Conservation (phyloP, 2,888 invertebrate genomes). For the Axea sp. region DNA sequence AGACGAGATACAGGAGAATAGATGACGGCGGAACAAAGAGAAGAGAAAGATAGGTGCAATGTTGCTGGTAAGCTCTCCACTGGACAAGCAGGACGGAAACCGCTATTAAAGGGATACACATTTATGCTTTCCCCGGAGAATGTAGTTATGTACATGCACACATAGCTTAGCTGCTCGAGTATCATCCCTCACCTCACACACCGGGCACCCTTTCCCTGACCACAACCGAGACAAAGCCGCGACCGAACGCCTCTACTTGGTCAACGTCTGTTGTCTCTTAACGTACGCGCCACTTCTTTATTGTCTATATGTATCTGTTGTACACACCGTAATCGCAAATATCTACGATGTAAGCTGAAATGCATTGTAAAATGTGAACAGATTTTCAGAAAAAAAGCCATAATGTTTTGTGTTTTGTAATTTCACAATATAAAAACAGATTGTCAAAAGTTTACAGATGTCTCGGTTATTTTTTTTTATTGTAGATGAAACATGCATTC, state of each 20-base stretch:
- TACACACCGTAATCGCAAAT: constrained; percentile 53
- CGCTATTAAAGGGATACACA: constrained; percentile 70
- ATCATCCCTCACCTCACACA: constrained; percentile 41
- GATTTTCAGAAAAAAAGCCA: constrained; percentile 20
- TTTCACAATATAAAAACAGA: too few species aligned
- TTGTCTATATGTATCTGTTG: constrained; percentile 49
- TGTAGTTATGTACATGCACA: constrained; percentile 61
- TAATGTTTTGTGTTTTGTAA: constrained; percentile 7
- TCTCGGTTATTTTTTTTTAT: too few species aligned
- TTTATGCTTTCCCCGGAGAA: constrained; percentile 65
- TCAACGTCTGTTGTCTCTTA: constrained; percentile 64
- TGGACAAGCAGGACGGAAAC: constrained; percentile 64
- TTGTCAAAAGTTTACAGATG: too few species aligned
- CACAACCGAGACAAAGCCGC: constrained; percentile 55
- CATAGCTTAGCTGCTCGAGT: constrained; percentile 24
- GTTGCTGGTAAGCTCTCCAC: constrained; percentile 47
- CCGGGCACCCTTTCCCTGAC: constrained; percentile 23
- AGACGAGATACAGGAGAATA: constrained; percentile 51
- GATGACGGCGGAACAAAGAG: constrained; percentile 61
- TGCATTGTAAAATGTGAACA: constrained; percentile 18
- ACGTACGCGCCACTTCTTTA: constrained; percentile 56
- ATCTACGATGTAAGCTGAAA: constrained; percentile 32
- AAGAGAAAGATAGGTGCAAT: constrained; percentile 54
- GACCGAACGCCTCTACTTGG: constrained; percentile 47
- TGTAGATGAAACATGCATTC: too few species aligned